phyloP scores from a whole-genome alignment of 1,140 invertebrate genomes.

The Cherax quadricarinatus region DNA sequence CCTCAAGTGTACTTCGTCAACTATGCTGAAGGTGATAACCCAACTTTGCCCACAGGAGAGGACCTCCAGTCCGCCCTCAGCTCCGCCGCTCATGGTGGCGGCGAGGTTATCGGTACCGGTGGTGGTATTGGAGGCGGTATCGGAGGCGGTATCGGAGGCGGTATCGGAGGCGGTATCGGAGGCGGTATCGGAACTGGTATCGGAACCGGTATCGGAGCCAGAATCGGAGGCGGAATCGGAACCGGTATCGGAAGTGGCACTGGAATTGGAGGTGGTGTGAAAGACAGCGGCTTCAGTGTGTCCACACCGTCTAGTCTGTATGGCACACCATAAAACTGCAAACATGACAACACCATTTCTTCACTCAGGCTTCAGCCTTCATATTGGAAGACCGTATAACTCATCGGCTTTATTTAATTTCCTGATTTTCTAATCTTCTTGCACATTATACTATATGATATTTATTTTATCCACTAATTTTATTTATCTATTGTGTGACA shows the following conservation, averaged over 20 bases:
- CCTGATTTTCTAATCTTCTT: not conserved
- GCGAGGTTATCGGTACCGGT: not conserved
- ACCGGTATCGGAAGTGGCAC: not conserved
- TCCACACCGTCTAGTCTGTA: not conserved
- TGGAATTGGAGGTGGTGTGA: too few relatives aligned
- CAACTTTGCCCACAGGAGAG: conserved; percentile 20
- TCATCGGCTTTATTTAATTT: not conserved
- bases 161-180: not conserved
- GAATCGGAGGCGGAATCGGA: not conserved
- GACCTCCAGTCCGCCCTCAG: conserved; percentile 33
- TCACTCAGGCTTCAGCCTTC: not conserved
- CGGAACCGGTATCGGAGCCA: not conserved
- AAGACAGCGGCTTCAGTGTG: not conserved
- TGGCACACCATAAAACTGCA: not conserved
- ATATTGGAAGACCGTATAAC: not conserved
- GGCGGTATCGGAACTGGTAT: not conserved
- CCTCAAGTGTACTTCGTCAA: conserved; percentile 41
- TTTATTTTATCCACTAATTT: not conserved
- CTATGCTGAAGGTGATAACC: conserved; percentile 36
- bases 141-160: not conserved
- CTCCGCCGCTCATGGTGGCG: not conserved
- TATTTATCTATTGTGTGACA: too few relatives aligned
- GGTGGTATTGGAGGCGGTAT: conserved; percentile 11
- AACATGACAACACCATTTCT: not conserved
- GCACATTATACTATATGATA: not conserved